These are phyloP conservation scores for Balaeniceps rex DNA, from an alignment of 2,113 vertebrate genomes.

Conservation along the genomic window DNA sequence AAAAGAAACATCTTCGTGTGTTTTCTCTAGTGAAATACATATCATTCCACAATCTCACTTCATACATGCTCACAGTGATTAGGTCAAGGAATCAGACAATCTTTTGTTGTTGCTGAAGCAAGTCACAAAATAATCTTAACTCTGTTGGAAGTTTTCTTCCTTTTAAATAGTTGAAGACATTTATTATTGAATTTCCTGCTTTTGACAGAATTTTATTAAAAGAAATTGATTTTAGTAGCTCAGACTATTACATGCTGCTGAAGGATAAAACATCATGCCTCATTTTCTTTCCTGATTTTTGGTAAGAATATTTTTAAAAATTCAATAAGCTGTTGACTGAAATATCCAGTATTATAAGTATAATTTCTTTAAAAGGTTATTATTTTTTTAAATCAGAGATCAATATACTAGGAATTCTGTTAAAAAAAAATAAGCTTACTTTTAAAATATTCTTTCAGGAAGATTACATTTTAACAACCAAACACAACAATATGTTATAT, in stretches of 20 bases:
- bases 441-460: constrained; percentile 10
- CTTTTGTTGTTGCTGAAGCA: background rate
- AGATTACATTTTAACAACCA: constrained; percentile 21
- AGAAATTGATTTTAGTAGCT: constrained; percentile 34
- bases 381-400: background rate
- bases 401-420: background rate
- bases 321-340: background rate
- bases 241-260: background rate
- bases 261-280: background rate
- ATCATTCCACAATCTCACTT: background rate
- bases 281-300: background rate
- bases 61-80: background rate
- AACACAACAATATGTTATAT: constrained; percentile 43
- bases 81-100: background rate
- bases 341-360: background rate
- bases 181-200: constrained; percentile 28
- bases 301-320: background rate
- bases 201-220: constrained; percentile 32
- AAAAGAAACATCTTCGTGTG: background rate
- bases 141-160: background rate
- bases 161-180: background rate
- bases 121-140: background rate
- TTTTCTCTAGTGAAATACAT: background rate
- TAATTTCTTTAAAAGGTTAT: background rate
- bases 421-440: background rate